Conservation (phyloP, 2,797 vertebrate species). For the Anas flavirostris region DNA sequence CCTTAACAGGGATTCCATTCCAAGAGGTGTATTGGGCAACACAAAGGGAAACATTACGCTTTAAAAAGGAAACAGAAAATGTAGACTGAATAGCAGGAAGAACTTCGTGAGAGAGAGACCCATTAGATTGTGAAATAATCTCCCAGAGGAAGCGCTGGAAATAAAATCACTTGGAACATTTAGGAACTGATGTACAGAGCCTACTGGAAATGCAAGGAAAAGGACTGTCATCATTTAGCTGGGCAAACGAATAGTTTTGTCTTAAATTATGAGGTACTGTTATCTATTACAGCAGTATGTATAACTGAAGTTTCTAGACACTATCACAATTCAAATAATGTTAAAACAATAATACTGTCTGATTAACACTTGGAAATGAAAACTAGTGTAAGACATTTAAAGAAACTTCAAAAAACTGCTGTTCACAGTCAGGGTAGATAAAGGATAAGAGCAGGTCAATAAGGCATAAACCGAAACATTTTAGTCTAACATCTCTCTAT, state of each 20-base stretch:
- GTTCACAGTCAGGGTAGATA: neutral
- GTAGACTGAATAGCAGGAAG: neutral
- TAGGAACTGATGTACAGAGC: neutral
- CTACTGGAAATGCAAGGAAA: neutral
- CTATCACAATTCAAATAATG: neutral
- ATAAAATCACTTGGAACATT: neutral
- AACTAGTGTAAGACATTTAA: neutral
- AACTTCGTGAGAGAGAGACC: neutral
- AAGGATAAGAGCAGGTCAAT: neutral
- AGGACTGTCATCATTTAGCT: neutral
- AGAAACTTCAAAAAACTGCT: neutral
- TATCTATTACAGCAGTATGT: neutral
- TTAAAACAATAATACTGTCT: neutral
- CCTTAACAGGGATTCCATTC: neutral
- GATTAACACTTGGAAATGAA: neutral
- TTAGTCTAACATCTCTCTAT: neutral
- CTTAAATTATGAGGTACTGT: neutral
- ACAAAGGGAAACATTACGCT: neutral
- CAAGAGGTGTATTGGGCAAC: neutral
- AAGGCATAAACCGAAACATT: neutral
- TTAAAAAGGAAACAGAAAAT: neutral
- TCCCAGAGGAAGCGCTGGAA: neutral
- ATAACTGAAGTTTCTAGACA: neutral
- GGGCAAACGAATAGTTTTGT: neutral
- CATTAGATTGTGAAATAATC: neutral